Evolutionary conservation across 2,797 vertebrate genomes (phyloP).

Genomic region (Bufotes viridis): DNA sequence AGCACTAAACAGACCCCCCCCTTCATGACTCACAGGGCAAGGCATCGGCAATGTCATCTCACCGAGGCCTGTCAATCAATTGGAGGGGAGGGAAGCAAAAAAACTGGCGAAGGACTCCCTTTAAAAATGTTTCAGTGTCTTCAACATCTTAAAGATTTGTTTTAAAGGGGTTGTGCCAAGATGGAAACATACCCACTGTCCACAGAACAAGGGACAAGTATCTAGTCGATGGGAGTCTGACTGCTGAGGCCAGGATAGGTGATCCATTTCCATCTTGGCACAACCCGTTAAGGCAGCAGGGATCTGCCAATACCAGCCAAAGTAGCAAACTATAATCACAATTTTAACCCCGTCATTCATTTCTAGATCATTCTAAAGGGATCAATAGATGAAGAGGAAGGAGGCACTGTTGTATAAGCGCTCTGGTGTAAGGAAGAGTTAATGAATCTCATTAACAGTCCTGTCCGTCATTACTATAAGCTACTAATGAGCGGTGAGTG

Average conservation of each 20-base stretch:
- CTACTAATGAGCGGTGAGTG: constrained; percentile 52
- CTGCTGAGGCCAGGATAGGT: too few relatives aligned
- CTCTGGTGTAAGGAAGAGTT: constrained; percentile 27
- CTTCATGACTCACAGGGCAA: too few relatives aligned
- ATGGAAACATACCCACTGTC: too few relatives aligned
- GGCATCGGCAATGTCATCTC: too few relatives aligned
- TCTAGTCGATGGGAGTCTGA: too few relatives aligned
- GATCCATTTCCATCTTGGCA: too few relatives aligned
- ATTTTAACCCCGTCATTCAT: background rate
- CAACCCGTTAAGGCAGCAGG: background rate
- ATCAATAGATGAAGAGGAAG: background rate
- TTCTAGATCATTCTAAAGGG: background rate
- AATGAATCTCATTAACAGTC: constrained; percentile 49
- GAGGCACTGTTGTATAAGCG: background rate
- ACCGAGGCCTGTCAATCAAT: too few relatives aligned
- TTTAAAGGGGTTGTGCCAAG: too few relatives aligned
- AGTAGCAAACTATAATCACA: background rate
- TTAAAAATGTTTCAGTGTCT: background rate
- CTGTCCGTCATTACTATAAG: constrained; percentile 50
- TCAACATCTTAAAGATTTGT: background rate
- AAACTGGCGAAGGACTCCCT: background rate
- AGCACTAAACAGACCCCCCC: too few relatives aligned
- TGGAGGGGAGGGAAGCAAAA: too few relatives aligned
- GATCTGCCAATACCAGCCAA: background rate
- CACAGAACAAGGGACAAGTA: too few relatives aligned